phyloP scores from a whole-genome alignment of 2,888 invertebrate species.

The Agonopterix arenella region DNA sequence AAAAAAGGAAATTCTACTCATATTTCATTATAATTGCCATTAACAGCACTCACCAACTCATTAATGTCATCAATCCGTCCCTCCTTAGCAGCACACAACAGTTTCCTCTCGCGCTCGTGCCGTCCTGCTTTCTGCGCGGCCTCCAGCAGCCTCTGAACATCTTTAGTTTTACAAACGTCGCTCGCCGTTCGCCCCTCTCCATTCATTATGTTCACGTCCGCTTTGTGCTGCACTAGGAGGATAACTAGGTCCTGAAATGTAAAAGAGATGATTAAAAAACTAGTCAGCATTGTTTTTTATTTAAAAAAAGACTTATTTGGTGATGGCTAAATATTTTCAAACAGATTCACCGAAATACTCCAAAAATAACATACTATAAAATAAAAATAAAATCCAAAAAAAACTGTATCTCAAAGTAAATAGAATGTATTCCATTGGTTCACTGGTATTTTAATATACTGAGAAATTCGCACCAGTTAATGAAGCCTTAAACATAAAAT shows the following conservation, averaged over 20 bases:
- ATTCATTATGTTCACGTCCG: slow-evolving; percentile 79
- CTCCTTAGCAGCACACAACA: slow-evolving; percentile 78
- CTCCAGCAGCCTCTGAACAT: slow-evolving; percentile 73
- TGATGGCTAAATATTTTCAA: too few relatives aligned
- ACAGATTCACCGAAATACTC: too few relatives aligned
- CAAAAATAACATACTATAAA: too few relatives aligned
- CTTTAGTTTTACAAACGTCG: slow-evolving; percentile 74
- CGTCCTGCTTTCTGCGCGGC: slow-evolving; percentile 79
- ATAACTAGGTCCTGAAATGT: slow-evolving; percentile 77
- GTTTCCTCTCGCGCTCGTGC: slow-evolving; percentile 66
- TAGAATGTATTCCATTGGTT: too few relatives aligned
- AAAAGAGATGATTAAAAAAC: not conserved
- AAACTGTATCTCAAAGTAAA: too few relatives aligned
- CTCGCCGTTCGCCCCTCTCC: slow-evolving; percentile 79
- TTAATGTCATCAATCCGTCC: slow-evolving; percentile 76
- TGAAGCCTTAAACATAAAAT: too few relatives aligned
- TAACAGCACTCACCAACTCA: slow-evolving; percentile 59
- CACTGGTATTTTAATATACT: too few relatives aligned
- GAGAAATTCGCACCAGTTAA: too few relatives aligned
- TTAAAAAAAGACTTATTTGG: not conserved
- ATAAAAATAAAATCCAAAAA: too few relatives aligned
- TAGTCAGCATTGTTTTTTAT: not conserved
- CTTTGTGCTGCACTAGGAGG: slow-evolving; percentile 76
- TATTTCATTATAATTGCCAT: not conserved
- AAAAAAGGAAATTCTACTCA: too few relatives aligned